Base-by-base conservation (phyloP, 2,888 invertebrate species). In the Eurois occulta region DNA sequence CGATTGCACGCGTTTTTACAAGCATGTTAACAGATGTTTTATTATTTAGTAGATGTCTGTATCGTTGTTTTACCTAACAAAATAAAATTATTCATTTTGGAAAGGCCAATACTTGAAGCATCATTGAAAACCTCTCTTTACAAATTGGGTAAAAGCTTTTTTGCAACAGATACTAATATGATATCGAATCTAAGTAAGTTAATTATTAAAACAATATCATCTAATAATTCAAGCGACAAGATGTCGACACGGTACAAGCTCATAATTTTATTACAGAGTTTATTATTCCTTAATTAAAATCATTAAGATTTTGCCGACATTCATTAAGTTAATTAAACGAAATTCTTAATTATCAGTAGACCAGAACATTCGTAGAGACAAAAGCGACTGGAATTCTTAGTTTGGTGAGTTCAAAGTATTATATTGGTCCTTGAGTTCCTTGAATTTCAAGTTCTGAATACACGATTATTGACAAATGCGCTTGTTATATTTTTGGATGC, bases 291-390 rank as follows among this genome's bases (percentile, higher is more conserved):
- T 85, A 79, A 85, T 83, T 85, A 82, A 79, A 83, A 80, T 75
- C 75, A 83, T 80, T 77, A 77, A 66, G 80, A 77, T 86, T 86
- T 73, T 35, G 72, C 52, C 69, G 71, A 72, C 75, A 81, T 84
- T 85, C 64, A 75, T 83, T 80, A 62, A 86, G 80, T 83, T 83
- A 81, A 85, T 85, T 86, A 81, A 86, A 81, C 68, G 81, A 76
- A 80, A 85, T 83, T 84, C 84, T 76, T 81, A 81, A 85, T 86
- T 80, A 86, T 83, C 74, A 65, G 71, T 66, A 66, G 70, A 67
- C 65, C 74, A 78, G 70, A 80, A 64, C 43, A 72, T 74, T 83
- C 60, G 62, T 32, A 76, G 52, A 67, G 82, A 85, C 86, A 74
- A 86, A 83, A 68, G 71, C 68, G 73, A 28, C 38, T 13, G 10